phyloP scores from a whole-genome alignment of 2,113 vertebrate species.

The Hippocampus barbouri region DNA sequence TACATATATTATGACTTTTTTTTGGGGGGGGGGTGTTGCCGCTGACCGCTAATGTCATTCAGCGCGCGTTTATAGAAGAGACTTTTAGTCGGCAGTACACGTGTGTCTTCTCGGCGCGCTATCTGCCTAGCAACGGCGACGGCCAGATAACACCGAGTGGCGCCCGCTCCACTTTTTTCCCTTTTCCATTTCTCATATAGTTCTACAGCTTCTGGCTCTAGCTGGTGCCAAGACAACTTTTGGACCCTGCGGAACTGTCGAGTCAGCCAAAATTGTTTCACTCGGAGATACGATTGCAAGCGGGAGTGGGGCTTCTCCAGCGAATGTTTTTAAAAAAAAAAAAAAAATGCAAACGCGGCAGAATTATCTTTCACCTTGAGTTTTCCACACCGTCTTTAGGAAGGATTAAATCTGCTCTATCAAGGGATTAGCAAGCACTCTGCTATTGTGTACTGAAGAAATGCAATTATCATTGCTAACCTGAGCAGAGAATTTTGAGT shows the following conservation, averaged over 20 bases:
- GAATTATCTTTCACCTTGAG: background rate
- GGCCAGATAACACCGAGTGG: slow-evolving; percentile 61
- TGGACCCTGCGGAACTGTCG: slow-evolving; percentile 40
- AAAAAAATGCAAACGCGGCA: background rate
- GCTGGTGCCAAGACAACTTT: slow-evolving; percentile 60
- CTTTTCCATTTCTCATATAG: slow-evolving; percentile 58
- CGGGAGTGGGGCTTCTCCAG: slow-evolving; percentile 48
- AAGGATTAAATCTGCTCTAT: background rate
- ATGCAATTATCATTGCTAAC: background rate
- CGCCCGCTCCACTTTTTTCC: slow-evolving; percentile 48
- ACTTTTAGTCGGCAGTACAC: slow-evolving; percentile 15
- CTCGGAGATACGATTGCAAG: slow-evolving; percentile 55
- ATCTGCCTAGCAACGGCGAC: slow-evolving; percentile 57
- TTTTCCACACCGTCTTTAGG: background rate
- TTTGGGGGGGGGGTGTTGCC: background rate
- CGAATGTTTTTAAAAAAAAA: slow-evolving; percentile 23
- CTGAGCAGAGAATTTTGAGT: background rate
- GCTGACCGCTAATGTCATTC: background rate
- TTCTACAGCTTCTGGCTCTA: slow-evolving; percentile 55
- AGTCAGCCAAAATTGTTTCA: slow-evolving; percentile 36
- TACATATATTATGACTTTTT: background rate
- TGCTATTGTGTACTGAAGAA: background rate
- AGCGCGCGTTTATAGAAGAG: background rate
- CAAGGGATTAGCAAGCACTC: background rate
- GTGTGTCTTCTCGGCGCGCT: slow-evolving; percentile 22